phyloP scores from a whole-genome alignment of 2,888 invertebrate genomes.

The Sipha maydis region DNA sequence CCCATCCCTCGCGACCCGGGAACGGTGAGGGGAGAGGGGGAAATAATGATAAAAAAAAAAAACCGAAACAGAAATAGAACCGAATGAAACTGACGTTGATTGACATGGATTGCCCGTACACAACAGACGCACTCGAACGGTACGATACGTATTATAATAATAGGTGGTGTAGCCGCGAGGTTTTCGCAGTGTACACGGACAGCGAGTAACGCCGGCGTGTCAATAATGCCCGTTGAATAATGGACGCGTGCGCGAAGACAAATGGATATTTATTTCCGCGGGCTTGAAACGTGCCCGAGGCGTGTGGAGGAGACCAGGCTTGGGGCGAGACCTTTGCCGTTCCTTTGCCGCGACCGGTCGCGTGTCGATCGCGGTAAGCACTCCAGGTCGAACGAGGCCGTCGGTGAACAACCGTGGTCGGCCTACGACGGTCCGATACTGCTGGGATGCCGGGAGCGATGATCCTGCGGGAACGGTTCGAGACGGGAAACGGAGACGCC shows the following conservation, averaged over 20 bases:
- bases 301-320: no score
- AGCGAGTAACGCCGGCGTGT: background rate
- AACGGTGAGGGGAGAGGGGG: no score
- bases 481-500: no score
- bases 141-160: background rate
- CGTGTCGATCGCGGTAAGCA: no score
- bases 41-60: background rate
- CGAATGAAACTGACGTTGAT: background rate
- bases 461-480: no score
- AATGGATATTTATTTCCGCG: constrained; percentile 19
- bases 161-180: background rate
- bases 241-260: constrained; percentile 4
- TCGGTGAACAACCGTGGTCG: no score
- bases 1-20: background rate
- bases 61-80: no score
- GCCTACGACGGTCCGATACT: no score
- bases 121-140: background rate
- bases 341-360: background rate
- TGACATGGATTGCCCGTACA: background rate
- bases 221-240: background rate
- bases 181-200: background rate
- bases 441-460: no score
- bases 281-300: background rate
- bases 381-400: no score
- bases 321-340: background rate